Percentiles rank a stretch among this genome's conserved stretches.
Conservation (phyloP, 2,797 vertebrate genomes). For the Periparus ater region DNA sequence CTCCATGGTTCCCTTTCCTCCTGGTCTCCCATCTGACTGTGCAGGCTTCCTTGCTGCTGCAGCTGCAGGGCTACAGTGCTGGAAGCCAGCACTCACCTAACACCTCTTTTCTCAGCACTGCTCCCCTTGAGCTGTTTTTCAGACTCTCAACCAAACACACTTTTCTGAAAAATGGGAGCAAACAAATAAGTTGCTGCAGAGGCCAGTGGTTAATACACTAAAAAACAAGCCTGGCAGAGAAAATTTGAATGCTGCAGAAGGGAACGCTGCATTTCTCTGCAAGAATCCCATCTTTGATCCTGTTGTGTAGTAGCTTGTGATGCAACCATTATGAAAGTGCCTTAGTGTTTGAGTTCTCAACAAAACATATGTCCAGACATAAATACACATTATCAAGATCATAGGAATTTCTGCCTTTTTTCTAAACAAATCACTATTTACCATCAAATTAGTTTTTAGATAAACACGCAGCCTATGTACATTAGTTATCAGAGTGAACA, state of each 20-base stretch:
- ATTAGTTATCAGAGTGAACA: not conserved
- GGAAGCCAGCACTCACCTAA: not conserved
- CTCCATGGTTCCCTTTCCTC: not conserved
- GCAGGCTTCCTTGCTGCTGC: accelerated
- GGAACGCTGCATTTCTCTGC: not conserved
- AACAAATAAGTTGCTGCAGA: not conserved
- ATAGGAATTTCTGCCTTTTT: not conserved
- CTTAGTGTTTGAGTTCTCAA: not conserved
- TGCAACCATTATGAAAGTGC: not conserved
- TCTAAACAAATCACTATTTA: not conserved
- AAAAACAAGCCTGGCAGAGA: not conserved
- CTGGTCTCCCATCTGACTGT: accelerated
- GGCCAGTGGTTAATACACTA: not conserved
- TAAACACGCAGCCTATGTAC: not conserved
- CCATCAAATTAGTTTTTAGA: not conserved
- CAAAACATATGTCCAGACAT: not conserved
- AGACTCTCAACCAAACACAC: not conserved
- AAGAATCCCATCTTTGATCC: not conserved
- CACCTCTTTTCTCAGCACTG: not conserved
- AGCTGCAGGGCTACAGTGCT: not conserved
- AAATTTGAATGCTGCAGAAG: not conserved
- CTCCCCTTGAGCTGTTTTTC: not conserved
- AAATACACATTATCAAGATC: not conserved
- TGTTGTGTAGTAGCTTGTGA: not conserved
- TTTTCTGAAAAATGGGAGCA: not conserved